Percentiles rank a stretch among this genome's conserved stretches.
Conservation (phyloP, 2,113 vertebrate genomes). For the Ia io region DNA sequence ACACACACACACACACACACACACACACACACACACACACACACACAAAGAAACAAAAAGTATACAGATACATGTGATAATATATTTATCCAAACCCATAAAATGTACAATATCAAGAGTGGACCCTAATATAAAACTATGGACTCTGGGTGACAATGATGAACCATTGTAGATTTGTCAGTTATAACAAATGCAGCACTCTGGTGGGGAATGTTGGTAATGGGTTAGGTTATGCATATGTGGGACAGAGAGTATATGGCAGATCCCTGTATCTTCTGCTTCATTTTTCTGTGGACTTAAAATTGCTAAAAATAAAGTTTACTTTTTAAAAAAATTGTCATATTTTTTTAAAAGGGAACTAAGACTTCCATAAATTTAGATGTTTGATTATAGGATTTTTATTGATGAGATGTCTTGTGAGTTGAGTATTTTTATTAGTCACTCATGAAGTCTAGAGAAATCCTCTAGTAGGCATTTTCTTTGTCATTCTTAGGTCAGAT, state of each 20-base stretch:
- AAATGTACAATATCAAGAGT: background rate
- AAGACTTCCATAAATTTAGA: background rate
- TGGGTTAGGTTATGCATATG: background rate
- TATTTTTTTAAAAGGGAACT: background rate
- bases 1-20: background rate
- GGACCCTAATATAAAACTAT: background rate
- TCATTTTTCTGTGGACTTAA: background rate
- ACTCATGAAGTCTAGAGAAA: background rate
- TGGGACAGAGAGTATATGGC: background rate
- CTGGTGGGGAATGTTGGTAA: background rate
- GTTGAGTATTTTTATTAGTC: background rate
- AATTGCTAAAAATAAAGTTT: background rate
- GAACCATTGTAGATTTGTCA: background rate
- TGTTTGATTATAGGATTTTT: background rate
- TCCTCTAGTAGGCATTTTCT: background rate
- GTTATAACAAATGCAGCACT: background rate
- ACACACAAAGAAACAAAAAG: no score
- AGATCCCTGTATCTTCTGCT: background rate
- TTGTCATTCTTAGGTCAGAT: slow-evolving; percentile 89
- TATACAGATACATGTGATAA: background rate
- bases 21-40: background rate
- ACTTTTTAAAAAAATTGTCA: background rate
- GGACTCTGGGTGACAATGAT: background rate
- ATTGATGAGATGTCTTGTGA: background rate
- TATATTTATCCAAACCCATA: background rate